These are phyloP conservation scores for Lepidonotus clava DNA, from an alignment of 2,888 invertebrate genomes.

Conservation along the genomic window DNA sequence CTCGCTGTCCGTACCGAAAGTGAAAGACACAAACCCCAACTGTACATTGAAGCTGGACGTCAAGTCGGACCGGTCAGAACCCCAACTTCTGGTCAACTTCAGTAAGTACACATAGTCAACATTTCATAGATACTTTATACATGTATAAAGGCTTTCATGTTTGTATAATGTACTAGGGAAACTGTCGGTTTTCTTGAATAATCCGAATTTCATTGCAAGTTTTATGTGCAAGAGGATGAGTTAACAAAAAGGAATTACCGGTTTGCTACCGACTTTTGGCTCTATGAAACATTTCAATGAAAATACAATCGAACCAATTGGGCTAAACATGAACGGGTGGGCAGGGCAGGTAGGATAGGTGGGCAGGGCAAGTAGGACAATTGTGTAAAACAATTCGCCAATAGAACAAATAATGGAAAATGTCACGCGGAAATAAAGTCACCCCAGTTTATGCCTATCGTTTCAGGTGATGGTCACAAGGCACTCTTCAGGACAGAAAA, in stretches of 20 bases:
- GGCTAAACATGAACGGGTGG: not conserved
- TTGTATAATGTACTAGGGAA: not conserved
- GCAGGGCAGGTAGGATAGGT: not conserved
- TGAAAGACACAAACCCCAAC: not conserved
- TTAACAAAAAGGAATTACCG: not conserved
- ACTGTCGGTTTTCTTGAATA: not conserved
- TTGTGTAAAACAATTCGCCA: not conserved
- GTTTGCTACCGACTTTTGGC: not conserved
- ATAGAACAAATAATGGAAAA: not conserved
- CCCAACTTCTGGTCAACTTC: constrained; percentile 7
- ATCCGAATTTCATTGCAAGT: not conserved
- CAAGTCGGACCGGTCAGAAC: not conserved
- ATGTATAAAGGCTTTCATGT: not conserved
- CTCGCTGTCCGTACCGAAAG: not conserved
- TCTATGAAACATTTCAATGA: not conserved
- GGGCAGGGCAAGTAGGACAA: not conserved
- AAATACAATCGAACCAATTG: not conserved
- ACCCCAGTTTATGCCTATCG: not conserved
- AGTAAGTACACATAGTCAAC: not conserved
- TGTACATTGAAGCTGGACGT: not conserved
- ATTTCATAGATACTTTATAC: not conserved
- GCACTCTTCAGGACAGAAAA: constrained; percentile 29
- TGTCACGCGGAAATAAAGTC: not conserved
- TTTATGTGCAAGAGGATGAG: not conserved
- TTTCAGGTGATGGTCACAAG: constrained; percentile 40